Percentiles rank a stretch among this genome's conserved stretches.
These are phyloP conservation scores for Drosophila bipectinata DNA, from an alignment of 1,140 invertebrate species.

Conservation along the genomic window DNA sequence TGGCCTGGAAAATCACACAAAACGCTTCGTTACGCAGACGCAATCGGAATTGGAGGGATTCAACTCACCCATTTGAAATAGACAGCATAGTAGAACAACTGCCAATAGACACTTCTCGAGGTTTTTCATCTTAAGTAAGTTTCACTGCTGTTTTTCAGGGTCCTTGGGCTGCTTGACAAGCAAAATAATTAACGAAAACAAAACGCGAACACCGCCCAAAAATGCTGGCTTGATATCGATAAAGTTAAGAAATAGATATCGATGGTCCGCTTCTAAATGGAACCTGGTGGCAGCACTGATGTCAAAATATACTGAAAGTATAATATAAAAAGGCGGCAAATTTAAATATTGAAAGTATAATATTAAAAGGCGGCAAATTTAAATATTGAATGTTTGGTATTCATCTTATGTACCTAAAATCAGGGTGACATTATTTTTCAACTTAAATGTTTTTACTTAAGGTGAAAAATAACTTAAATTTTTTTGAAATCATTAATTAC, in stretches of 20 bases:
- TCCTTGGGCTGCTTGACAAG: neutral
- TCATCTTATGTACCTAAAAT: too few species aligned
- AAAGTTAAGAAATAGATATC: conserved; percentile 4
- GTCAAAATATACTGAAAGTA: neutral
- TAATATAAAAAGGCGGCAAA: neutral
- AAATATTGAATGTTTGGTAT: neutral
- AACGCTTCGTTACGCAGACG: conserved; percentile 32
- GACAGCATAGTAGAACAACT: conserved; percentile 42
- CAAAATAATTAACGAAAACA: conserved; percentile 49
- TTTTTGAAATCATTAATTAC: too few species aligned
- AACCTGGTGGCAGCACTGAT: neutral
- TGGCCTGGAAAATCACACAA: conserved; percentile 84
- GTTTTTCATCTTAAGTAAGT: conserved; percentile 37
- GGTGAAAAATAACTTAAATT: too few species aligned
- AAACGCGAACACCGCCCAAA: conserved; percentile 61
- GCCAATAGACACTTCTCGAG: conserved; percentile 47
- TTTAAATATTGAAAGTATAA: neutral
- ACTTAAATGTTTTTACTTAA: too few species aligned
- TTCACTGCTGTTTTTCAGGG: neutral
- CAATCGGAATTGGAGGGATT: neutral
- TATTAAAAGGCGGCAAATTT: neutral
- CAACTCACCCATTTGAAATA: conserved; percentile 68
- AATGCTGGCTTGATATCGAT: conserved; percentile 48
- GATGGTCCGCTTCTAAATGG: conserved; percentile 12
- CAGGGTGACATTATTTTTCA: too few species aligned